A percentile compares a stretch with the other conserved stretches of the same genome.
These are phyloP conservation scores for Carassius gibelio DNA, from an alignment of 2,113 vertebrate species.

Conservation along the genomic window DNA sequence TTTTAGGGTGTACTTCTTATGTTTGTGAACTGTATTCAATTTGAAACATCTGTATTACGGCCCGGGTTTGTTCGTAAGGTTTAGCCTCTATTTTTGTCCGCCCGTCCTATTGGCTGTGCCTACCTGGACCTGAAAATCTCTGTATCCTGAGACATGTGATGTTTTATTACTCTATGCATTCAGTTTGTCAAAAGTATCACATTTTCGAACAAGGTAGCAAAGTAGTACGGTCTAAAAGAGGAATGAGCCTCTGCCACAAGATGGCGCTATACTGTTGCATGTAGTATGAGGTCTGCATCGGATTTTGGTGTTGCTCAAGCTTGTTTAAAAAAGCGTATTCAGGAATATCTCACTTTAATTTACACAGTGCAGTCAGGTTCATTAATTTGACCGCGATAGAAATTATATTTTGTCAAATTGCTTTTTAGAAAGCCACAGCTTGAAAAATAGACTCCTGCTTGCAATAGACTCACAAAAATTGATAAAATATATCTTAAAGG, in stretches of 20 bases:
- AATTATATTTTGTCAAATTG: slow-evolving; percentile 13
- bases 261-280: slow-evolving; percentile 38
- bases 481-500: slow-evolving; percentile 71
- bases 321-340: neutral
- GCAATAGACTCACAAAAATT: slow-evolving; percentile 59
- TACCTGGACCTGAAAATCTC: slow-evolving; percentile 73
- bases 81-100: slow-evolving; percentile 61
- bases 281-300: slow-evolving; percentile 3
- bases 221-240: neutral
- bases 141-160: slow-evolving; percentile 27
- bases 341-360: slow-evolving; percentile 23
- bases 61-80: slow-evolving; percentile 61
- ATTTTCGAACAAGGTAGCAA: slow-evolving; percentile 40
- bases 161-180: slow-evolving; percentile 37
- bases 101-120: slow-evolving; percentile 71
- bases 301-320: neutral
- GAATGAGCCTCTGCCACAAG: slow-evolving; percentile 17
- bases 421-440: slow-evolving; percentile 74
- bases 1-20: slow-evolving; percentile 93
- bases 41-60: slow-evolving; percentile 70
- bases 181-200: slow-evolving; percentile 24
- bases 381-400: neutral
- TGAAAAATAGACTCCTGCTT: slow-evolving; percentile 67
- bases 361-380: neutral
- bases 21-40: slow-evolving; percentile 94